Percentiles rank a stretch among this genome's conserved stretches.
Conservation (phyloP, 1,140 invertebrate species). For the Drosophila teissieri region DNA sequence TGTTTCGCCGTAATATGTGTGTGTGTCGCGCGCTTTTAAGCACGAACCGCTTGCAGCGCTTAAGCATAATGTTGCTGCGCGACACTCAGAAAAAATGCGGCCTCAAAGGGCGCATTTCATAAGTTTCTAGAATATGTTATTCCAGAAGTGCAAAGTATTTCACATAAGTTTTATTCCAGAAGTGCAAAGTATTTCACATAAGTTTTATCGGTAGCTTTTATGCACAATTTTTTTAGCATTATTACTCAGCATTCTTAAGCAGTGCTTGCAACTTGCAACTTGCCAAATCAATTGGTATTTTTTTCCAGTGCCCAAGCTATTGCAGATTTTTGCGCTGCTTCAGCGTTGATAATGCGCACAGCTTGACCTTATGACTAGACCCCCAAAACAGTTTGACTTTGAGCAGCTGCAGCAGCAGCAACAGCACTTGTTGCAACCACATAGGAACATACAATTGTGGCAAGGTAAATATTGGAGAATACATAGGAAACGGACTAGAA, state of each 20-base stretch:
- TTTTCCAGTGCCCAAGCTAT: background rate
- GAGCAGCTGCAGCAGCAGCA: background rate
- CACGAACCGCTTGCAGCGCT: constrained; percentile 65
- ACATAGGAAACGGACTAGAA: background rate
- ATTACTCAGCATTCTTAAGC: no score
- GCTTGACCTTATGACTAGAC: constrained; percentile 63
- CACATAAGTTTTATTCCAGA: background rate
- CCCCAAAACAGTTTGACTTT: constrained; percentile 53
- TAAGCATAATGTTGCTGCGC: constrained; percentile 27
- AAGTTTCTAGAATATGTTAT: background rate
- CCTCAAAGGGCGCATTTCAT: no score
- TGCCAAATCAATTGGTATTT: background rate
- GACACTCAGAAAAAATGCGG: background rate
- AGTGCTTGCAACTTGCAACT: no score
- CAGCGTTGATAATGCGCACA: constrained; percentile 45
- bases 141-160: background rate
- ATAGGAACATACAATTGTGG: background rate
- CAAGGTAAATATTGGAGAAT: background rate
- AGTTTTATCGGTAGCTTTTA: background rate
- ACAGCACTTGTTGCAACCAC: constrained; percentile 25
- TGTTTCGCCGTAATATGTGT: constrained; percentile 49
- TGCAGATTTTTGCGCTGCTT: background rate
- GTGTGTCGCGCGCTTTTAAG: constrained; percentile 61
- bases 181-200: background rate
- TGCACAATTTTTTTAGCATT: no score